These are phyloP conservation scores for Pampusana beccarii DNA, from an alignment of 2,113 vertebrate species.

Conservation along the genomic window DNA sequence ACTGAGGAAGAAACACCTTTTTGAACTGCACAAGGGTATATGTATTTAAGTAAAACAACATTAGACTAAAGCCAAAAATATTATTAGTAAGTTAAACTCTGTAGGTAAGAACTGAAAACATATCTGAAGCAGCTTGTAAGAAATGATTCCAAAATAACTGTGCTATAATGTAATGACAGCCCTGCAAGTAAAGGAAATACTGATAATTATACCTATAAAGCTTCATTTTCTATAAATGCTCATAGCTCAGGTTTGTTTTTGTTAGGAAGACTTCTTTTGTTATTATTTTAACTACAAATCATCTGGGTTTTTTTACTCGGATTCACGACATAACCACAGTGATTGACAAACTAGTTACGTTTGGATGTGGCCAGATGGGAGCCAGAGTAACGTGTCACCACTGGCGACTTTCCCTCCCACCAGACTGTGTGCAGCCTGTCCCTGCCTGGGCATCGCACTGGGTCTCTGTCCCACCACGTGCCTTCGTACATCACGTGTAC, in stretches of 20 bases:
- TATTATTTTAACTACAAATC: not conserved
- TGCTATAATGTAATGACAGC: not conserved
- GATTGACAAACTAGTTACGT: not conserved
- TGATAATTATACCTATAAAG: not conserved
- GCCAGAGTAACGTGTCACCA: not conserved
- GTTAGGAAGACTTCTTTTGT: not conserved
- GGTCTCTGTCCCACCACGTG: not conserved
- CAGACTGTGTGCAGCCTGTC: not conserved
- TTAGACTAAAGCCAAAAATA: not conserved
- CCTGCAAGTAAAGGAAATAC: not conserved
- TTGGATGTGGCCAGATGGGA: not conserved
- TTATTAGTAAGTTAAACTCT: not conserved
- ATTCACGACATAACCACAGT: not conserved
- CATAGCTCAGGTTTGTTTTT: not conserved
- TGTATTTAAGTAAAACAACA: not conserved
- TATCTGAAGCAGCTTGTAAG: not conserved
- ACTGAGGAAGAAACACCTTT: not conserved
- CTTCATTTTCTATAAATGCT: not conserved
- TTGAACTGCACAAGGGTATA: not conserved
- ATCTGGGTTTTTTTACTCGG: not conserved
- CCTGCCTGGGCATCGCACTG: not conserved
- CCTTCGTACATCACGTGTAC: not conserved
- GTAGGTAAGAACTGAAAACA: not conserved
- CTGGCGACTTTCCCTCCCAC: not conserved
- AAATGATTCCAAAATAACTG: not conserved